phyloP scores from a whole-genome alignment of 1,140 invertebrate genomes.

The Idris sp. region DNA sequence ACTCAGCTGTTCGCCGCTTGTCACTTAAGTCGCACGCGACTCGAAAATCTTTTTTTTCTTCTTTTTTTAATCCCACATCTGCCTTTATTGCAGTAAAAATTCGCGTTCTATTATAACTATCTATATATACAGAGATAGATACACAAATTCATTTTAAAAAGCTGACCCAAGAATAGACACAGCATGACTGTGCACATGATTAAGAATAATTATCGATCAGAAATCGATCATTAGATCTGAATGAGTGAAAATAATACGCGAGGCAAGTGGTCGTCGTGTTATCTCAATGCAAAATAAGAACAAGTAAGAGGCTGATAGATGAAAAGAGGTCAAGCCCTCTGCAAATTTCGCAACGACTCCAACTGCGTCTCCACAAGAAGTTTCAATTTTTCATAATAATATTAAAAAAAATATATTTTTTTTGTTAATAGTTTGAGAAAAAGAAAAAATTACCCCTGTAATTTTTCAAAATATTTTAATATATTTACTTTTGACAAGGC shows the following conservation, averaged over 20 bases:
- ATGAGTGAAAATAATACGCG: slow-evolving; percentile 14
- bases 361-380: slow-evolving; percentile 56
- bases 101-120: too few species aligned
- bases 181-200: too few species aligned
- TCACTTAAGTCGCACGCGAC: slow-evolving; percentile 52
- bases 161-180: too few species aligned
- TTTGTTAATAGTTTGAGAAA: too few species aligned
- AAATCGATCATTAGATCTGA: slow-evolving; percentile 33
- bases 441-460: too few species aligned
- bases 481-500: too few species aligned
- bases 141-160: too few species aligned
- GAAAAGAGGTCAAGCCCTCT: slow-evolving; percentile 67
- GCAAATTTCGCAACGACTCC: slow-evolving; percentile 70
- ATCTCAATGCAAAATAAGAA: slow-evolving; percentile 63
- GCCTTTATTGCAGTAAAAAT: too few species aligned
- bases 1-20: slow-evolving; percentile 72
- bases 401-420: too few species aligned
- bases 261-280: slow-evolving; percentile 26
- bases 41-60: slow-evolving; percentile 18
- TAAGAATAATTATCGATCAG: slow-evolving; percentile 16
- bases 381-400: slow-evolving; percentile 35
- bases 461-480: too few species aligned
- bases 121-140: too few species aligned
- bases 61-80: background rate
- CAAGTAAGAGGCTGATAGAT: slow-evolving; percentile 58